phyloP scores from a whole-genome alignment of 2,113 vertebrate genomes.

The Todiramphus chloris region DNA sequence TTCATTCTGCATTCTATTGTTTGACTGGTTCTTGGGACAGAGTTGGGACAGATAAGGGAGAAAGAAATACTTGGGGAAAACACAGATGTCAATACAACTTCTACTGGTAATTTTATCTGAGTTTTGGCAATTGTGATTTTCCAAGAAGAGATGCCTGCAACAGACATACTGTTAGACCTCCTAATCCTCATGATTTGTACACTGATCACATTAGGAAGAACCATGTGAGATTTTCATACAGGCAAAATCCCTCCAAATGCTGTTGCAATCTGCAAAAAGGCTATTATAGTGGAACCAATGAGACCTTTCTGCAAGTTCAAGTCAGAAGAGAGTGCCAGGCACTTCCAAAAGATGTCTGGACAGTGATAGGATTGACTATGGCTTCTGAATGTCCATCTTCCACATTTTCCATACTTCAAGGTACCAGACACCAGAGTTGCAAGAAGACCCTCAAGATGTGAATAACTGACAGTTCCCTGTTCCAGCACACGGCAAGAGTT shows the following conservation, averaged over 20 bases:
- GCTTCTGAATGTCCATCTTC: neutral
- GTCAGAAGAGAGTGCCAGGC: neutral
- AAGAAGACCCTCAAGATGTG: neutral
- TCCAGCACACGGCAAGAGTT: neutral
- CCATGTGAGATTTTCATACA: accelerated
- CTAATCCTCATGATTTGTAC: neutral
- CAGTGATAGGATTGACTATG: neutral
- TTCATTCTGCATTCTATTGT: neutral
- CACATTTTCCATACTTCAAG: neutral
- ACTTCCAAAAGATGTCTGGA: neutral
- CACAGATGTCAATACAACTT: neutral
- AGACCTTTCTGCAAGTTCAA: neutral
- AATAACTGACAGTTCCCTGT: neutral
- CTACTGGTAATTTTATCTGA: neutral
- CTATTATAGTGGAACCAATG: neutral
- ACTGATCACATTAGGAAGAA: neutral
- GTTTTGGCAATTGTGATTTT: neutral
- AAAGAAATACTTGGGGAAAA: neutral
- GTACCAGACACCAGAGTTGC: neutral
- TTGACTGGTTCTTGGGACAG: neutral
- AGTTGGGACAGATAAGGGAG: neutral
- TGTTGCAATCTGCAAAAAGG: neutral
- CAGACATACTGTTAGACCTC: neutral
- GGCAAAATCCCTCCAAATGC: neutral
- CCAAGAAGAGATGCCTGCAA: neutral